These are phyloP conservation scores for Drosophila oshimai DNA, from an alignment of 1,140 invertebrate species.

Conservation along the genomic window DNA sequence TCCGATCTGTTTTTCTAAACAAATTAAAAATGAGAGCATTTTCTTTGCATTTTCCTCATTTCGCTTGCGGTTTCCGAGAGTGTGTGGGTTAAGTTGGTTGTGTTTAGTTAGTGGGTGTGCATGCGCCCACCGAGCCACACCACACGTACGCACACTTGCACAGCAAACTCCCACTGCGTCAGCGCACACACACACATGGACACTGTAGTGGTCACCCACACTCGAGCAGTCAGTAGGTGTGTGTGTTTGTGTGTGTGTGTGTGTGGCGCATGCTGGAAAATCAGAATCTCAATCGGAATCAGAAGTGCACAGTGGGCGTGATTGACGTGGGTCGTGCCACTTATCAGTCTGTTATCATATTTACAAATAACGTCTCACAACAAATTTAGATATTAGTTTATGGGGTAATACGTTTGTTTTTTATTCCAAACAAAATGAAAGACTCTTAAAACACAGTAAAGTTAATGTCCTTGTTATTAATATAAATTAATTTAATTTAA, in stretches of 20 bases:
- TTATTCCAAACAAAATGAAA: no score
- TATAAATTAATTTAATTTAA: no score
- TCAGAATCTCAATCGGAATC: constrained; percentile 30
- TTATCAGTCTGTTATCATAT: not conserved
- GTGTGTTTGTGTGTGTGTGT: no score
- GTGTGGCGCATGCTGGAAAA: constrained; percentile 22
- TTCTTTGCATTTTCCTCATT: constrained; percentile 1
- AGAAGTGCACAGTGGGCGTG: constrained; percentile 26
- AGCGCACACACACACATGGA: constrained; percentile 43
- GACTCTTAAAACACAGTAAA: no score
- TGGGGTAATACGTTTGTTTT: no score
- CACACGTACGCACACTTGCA: no score
- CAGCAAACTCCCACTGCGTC: constrained; percentile 59
- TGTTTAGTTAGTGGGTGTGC: constrained; percentile 43
- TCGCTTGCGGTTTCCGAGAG: constrained; percentile 4
- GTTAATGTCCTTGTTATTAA: no score
- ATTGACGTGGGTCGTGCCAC: constrained; percentile 12
- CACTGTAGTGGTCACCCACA: constrained; percentile 16
- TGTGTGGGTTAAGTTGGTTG: no score
- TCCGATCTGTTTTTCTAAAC: not conserved
- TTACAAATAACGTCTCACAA: no score
- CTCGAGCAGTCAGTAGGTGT: not conserved
- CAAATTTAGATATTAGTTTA: no score
- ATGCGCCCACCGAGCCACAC: constrained; percentile 61
- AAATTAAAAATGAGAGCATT: not conserved